A percentile compares a stretch with the other conserved stretches of the same genome.
Evolutionary conservation across 2,888 invertebrate genomes (phyloP).

Genomic region (Zele albiditarsus): DNA sequence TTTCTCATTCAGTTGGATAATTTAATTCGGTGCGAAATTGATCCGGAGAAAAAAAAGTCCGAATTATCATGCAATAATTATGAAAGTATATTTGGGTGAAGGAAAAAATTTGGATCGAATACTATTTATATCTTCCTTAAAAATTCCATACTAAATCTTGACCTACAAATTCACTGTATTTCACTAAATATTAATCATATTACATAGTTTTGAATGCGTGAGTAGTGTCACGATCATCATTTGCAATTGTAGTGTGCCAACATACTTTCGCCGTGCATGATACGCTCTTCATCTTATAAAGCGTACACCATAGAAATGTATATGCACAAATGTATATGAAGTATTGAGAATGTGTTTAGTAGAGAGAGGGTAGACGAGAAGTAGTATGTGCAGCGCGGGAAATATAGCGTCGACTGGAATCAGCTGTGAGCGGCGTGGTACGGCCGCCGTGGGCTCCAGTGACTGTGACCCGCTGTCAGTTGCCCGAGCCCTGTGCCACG

Average conservation of each 20-base stretch:
- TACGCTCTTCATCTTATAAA: neutral
- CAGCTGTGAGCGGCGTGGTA: constrained; percentile 68
- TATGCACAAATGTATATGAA: neutral
- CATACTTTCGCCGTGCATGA: neutral
- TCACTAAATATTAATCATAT: neutral
- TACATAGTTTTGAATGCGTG: neutral
- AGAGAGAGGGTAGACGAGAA: constrained; percentile 52
- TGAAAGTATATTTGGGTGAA: too few species aligned
- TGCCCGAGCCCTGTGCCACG: constrained; percentile 73
- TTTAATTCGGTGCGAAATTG: too few species aligned
- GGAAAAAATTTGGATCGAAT: too few species aligned
- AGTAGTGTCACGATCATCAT: neutral
- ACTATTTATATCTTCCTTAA: too few species aligned
- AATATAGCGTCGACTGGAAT: constrained; percentile 53
- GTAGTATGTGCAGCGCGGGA: constrained; percentile 49
- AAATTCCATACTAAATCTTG: too few species aligned
- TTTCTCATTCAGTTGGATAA: too few species aligned
- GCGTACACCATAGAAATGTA: neutral
- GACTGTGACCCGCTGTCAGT: constrained; percentile 72
- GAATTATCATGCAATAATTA: too few species aligned
- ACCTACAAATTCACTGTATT: too few species aligned
- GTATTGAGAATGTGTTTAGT: constrained; percentile 20
- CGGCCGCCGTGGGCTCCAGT: constrained; percentile 56
- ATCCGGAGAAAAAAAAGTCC: too few species aligned
- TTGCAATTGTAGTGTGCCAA: neutral